Evolutionary conservation across 2,797 vertebrate species (phyloP), one percentile per base, ranked within the genome.

Genomic region (Steatocranus sp.): DNA sequence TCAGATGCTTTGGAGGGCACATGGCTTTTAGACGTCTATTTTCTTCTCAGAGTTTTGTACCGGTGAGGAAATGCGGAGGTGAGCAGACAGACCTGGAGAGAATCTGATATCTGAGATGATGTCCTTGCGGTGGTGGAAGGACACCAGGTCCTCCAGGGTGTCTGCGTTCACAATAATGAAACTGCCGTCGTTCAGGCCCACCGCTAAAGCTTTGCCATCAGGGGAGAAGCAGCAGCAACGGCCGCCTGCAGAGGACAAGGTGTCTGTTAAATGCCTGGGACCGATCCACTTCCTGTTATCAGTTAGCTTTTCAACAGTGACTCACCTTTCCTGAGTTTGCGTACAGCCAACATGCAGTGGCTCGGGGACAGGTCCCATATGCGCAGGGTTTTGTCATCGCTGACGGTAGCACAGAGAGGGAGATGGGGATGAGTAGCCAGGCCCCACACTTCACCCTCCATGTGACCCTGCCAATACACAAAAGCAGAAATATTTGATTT

Each of bases 351-450:
- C 99, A 99, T 99, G 94, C 99, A 99, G 93, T 99, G 99, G 95
- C 98, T 99, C 86, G 98, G 98, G 73, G 99, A 99, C 70, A 99
- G 98, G 95, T 99, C 98, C 99, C 99, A 99, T 95, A 99, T 99
- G 92, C 99, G 97, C 92, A 99, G 96, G 80, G 99, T 99, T 96
- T 97, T 99, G 95, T 99, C 99, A 93, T 99, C 98, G 84, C 99
- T 99, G 92, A 99, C 98, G 81, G 98, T 99, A 94, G 99, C 99
- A 95, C 98, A 99, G 90, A 99, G 97, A 76, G 98, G 99, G 87
- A 99, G 97, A 90, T 99, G 98, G 84, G 99, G 99, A 91, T 99
- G 99, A 89, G 97, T 97, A 88, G 98, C 98, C 94, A 99, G 94
- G 92, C 99, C 99, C 97, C 98, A 99, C 83, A 99, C 99, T 91